These are phyloP conservation scores for Harpalus rufipes DNA, from an alignment of 2,888 invertebrate genomes.

Conservation along the genomic window DNA sequence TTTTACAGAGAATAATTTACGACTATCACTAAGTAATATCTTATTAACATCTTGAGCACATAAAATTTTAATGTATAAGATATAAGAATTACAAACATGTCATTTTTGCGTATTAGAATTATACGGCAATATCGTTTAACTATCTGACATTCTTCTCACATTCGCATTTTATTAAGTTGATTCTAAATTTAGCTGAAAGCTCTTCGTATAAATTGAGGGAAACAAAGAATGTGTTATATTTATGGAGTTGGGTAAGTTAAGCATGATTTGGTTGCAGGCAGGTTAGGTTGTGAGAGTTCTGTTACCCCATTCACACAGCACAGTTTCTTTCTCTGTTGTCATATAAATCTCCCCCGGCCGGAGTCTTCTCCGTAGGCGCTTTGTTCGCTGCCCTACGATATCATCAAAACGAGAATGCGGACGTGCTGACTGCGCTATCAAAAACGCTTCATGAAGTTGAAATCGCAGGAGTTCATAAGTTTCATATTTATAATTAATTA, in stretches of 20 bases:
- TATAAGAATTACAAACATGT: background rate
- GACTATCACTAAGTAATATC: background rate
- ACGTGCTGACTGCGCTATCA: conserved; percentile 16
- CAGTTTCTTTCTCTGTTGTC: conserved; percentile 44
- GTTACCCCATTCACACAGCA: background rate
- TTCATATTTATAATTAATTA: background rate
- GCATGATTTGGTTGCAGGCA: conserved; percentile 10
- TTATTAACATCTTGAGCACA: background rate
- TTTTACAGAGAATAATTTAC: background rate
- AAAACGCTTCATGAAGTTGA: background rate
- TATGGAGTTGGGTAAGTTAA: background rate
- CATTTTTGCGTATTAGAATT: background rate
- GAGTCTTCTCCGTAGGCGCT: conserved; percentile 6
- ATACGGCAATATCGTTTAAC: background rate
- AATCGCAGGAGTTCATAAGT: background rate
- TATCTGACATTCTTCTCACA: background rate
- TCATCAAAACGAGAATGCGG: conserved; percentile 14
- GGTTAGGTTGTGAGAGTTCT: background rate
- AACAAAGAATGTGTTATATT: conserved; percentile 20
- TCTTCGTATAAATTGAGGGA: background rate
- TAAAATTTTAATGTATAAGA: background rate
- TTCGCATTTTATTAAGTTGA: background rate
- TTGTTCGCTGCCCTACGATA: conserved; percentile 46
- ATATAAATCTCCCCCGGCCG: conserved; percentile 24
- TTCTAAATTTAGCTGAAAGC: background rate